Conservation (phyloP, 2,113 vertebrate species). For the Morone chrysops region DNA sequence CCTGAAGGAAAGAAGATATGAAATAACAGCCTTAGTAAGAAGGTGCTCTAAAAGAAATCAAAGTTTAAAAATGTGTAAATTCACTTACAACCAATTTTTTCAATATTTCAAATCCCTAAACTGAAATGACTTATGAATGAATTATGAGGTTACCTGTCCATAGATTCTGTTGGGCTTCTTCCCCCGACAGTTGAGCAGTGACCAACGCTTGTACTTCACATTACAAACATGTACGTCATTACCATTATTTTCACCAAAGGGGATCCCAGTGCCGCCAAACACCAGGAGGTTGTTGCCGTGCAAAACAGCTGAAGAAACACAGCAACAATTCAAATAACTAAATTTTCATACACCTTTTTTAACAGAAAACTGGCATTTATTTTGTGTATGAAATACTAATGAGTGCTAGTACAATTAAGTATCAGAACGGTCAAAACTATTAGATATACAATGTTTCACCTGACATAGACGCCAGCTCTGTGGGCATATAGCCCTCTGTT, state of each 20-base stretch:
- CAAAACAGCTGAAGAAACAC: constrained; percentile 87
- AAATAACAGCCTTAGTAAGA: neutral
- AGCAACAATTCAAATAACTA: neutral
- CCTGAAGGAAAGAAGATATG: constrained; percentile 79
- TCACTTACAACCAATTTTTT: neutral
- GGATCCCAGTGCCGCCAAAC: constrained; percentile 97
- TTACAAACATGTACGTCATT: constrained; percentile 98
- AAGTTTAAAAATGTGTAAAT: neutral
- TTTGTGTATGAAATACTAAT: neutral
- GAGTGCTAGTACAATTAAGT: neutral
- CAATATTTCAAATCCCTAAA: neutral
- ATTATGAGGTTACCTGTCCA: constrained; percentile 88
- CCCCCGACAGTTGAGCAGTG: constrained; percentile 94
- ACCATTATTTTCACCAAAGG: constrained; percentile 97
- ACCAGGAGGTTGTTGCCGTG: constrained; percentile 98
- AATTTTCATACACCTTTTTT: neutral
- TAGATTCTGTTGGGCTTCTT: constrained; percentile 98
- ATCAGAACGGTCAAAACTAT: neutral
- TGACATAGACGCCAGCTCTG: constrained; percentile 98
- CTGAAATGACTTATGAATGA: neutral
- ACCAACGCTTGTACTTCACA: constrained; percentile 96
- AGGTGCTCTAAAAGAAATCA: neutral
- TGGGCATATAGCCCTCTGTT: constrained; percentile 97
- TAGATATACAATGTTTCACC: constrained; percentile 76
- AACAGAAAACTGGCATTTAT: neutral